A percentile compares a stretch with the other conserved stretches of the same genome.
Conservation (phyloP, 2,888 invertebrate genomes). For the Amaurobius ferox region DNA sequence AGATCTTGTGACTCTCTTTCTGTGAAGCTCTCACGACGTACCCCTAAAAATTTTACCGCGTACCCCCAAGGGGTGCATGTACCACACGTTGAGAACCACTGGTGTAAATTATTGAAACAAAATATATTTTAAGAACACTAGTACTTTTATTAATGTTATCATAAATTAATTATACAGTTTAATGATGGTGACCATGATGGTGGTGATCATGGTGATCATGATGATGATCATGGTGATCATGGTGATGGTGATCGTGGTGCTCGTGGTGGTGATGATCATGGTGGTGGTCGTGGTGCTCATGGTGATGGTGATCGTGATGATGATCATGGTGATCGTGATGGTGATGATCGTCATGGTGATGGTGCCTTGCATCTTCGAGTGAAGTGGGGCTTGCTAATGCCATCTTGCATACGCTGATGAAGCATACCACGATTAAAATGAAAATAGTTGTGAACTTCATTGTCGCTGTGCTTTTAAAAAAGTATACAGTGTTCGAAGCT, state of each 20-base stretch:
- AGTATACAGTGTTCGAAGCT: too few species aligned
- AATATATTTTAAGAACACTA: too few species aligned
- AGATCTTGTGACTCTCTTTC: too few species aligned
- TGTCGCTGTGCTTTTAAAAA: not conserved
- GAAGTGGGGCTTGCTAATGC: not conserved
- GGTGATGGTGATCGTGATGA: slow-evolving; percentile 9
- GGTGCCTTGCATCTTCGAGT: not conserved
- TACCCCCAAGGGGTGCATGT: too few species aligned
- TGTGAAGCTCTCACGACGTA: too few species aligned
- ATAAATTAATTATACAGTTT: too few species aligned
- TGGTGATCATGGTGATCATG: not conserved
- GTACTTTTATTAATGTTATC: too few species aligned
- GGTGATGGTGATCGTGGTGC: not conserved
- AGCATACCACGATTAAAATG: not conserved
- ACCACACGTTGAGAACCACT: too few species aligned
- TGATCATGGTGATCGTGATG: not conserved
- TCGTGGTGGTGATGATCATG: not conserved
- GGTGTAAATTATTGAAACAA: too few species aligned
- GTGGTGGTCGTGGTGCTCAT: not conserved
- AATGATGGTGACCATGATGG: not conserved
- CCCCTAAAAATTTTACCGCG: too few species aligned
- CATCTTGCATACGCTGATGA: not conserved
- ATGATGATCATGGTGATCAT: slow-evolving; percentile 4
- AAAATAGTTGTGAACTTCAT: not conserved
- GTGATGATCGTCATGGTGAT: too few species aligned